phyloP scores from a whole-genome alignment of 2,113 vertebrate species.

The Aramus guarauna region DNA sequence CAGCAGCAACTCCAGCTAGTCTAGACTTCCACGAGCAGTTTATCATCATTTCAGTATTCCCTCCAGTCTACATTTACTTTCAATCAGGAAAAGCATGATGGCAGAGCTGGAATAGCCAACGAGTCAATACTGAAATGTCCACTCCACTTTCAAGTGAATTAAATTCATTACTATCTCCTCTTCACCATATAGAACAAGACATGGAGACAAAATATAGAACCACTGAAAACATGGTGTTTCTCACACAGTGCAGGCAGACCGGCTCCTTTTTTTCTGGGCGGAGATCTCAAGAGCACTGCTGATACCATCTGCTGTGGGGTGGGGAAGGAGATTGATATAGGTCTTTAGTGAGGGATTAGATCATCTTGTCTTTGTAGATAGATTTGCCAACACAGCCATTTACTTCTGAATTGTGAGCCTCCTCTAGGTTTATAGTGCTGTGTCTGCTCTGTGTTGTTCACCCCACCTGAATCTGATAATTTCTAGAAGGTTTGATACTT shows the following conservation, averaged over 20 bases:
- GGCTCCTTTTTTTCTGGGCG: background rate
- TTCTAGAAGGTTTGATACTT: background rate
- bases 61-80: background rate
- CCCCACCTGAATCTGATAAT: background rate
- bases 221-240: background rate
- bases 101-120: background rate
- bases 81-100: background rate
- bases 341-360: background rate
- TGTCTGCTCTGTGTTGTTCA: background rate
- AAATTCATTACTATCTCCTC: background rate
- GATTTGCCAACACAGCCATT: background rate
- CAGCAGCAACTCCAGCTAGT: background rate
- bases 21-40: background rate
- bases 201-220: background rate
- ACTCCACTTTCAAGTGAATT: background rate
- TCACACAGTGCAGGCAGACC: background rate
- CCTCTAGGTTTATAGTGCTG: background rate
- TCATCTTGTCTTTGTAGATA: background rate
- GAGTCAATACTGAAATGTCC: background rate
- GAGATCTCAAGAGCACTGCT: background rate
- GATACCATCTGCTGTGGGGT: background rate
- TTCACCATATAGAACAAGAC: background rate
- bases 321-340: background rate
- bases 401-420: background rate
- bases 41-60: background rate